Evolutionary conservation across 2,797 vertebrate species (phyloP), one percentile per base, ranked within the genome.

Genomic region (Steatocranus sp.): DNA sequence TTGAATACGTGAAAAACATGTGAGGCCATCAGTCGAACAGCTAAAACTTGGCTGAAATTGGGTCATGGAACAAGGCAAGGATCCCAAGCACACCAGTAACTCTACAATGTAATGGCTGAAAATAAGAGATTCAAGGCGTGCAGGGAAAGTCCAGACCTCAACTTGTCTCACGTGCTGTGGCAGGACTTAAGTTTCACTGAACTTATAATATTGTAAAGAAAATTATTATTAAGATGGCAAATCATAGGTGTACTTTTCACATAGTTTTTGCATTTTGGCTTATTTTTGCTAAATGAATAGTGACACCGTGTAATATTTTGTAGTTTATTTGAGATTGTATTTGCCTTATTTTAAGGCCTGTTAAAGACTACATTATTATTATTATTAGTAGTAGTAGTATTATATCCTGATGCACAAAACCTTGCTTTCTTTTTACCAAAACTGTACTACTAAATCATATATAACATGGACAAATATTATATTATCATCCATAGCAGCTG

Each of bases 341-440:
- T 68, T 27, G 15, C 8, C 38, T 70, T 11, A 46, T 70, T 70
- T 46, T 46, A 46, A 70, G 23, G 11, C 38, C 66, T 46, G 14
- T 27, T 15, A 38, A 38, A 38, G 61, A 23, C 12, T 14, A 23
- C 3, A 66, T 23, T 27, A 46, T 23, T 51, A 20, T 70, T 27
- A 70, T 3, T 68, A 38, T 0, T 53, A 56, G 0, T 53, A 25
- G 8, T 10, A 54, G 8, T 6, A 56, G 3, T 56, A n/a, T 7
- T 70, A 27, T 12, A 27, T 46, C 15, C 41, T 11, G 38, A 30
- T 46, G 10, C 14, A 11, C 38, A 70, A 43, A 43, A 43, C 38
- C 20, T 17, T 70, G 41, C 6, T 70, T 46, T 70, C 15, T 27
- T 46, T 18, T 70, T 46, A 46, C 41, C 66, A 27, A 43, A 25